Base-by-base conservation (phyloP, 2,113 vertebrate genomes). In the Dolichallabes microphthalmus region DNA sequence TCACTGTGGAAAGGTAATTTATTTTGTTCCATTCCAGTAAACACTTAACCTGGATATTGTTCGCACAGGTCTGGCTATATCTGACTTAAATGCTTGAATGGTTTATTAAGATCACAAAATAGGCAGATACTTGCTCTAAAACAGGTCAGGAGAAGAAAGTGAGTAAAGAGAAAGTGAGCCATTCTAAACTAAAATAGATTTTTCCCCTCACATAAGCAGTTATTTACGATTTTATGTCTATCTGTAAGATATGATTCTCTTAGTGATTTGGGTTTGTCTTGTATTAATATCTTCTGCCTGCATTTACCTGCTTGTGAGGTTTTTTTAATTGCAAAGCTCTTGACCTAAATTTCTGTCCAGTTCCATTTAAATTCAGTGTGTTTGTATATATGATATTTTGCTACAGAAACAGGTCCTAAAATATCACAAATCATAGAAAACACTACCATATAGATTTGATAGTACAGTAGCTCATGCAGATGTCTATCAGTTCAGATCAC, bases 21-120 rank as follows among this genome's bases (percentile, higher is more conserved):
- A 92, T 92, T 93, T 94, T 92, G 91, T 92, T 91, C 90, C 86
- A 91, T 88, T 89, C 88, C 92, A 91, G 89, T 93, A 90, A 93
- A 92, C 92, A 88, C 90, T 91, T 92, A 92, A 92, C 90, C 88
- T 89, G 86, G 91, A 90, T 91, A 92, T 86, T 80, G 88, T 92
- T 92, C 86, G 89, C 89, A 63, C 82, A 85, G 73, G 86, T 60
- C 5, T n/a, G 88, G 63, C 69, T 58, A 88, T 87, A 35, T 35
- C 89, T 86, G 74, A 12, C 76, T 82, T 27, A 81, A 87, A 88
- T 90, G 90, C 90, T 88, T 89, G 92, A 92, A 90, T 84, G 85
- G 39, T 89, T 92, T 87, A 90, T 91, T 90, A 93, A 92, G 88
- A 88, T 4, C 89, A 53, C 53, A 75, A 87, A 80, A 78, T 63